Percentiles rank a stretch among this genome's conserved stretches.
These are phyloP conservation scores for Xenops minutus DNA, from an alignment of 2,797 vertebrate species.

Conservation along the genomic window DNA sequence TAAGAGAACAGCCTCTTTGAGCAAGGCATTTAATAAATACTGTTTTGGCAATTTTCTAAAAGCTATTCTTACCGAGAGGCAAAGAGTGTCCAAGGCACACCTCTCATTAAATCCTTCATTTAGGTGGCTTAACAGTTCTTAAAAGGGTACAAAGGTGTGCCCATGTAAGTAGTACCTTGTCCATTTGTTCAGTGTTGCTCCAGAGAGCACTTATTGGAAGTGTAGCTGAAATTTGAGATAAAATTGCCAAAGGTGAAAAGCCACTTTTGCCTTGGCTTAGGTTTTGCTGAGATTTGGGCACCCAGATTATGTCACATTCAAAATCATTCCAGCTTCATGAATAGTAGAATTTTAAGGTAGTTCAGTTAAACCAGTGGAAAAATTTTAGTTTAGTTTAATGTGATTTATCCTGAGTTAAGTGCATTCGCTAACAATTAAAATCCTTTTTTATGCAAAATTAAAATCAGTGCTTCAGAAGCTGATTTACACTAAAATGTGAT, in stretches of 20 bases:
- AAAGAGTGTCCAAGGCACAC: background rate
- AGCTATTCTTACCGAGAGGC: background rate
- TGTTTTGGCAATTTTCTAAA: background rate
- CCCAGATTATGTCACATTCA: background rate
- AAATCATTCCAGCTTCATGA: background rate
- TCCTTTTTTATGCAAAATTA: background rate
- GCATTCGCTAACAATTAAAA: background rate
- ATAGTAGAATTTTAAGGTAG: background rate
- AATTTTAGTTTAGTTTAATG: background rate
- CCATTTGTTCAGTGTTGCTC: background rate
- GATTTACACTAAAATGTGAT: background rate
- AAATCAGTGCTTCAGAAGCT: background rate
- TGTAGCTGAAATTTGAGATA: background rate
- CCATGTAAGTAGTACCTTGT: background rate
- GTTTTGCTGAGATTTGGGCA: background rate
- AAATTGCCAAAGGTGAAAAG: background rate
- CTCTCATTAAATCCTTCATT: background rate
- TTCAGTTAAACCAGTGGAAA: background rate
- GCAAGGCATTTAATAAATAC: background rate
- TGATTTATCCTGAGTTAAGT: background rate
- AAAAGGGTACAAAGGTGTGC: background rate
- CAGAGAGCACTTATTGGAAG: rapidly evolving
- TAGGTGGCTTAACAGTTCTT: background rate
- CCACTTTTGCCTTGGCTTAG: background rate
- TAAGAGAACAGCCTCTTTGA: background rate